phyloP scores from a whole-genome alignment of 2,113 vertebrate genomes.

The Nerophis lumbriciformis region DNA sequence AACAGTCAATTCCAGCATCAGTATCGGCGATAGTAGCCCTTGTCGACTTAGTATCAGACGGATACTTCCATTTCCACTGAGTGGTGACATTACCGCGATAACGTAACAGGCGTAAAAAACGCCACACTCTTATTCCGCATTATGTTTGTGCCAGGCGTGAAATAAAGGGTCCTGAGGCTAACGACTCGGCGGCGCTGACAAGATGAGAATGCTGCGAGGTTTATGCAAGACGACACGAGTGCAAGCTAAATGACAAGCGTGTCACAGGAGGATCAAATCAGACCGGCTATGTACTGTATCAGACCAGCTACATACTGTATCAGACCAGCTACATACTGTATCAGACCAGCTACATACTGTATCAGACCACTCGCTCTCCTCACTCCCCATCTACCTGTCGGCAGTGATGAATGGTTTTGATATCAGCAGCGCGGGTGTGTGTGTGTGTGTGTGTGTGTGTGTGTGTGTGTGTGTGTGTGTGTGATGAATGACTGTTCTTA shows the following conservation, averaged over 20 bases:
- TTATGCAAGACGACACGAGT: conserved; percentile 22
- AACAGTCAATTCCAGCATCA: too few relatives aligned
- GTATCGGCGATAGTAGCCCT: too few relatives aligned
- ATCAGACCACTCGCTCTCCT: conserved; percentile 26
- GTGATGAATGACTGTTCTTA: conserved; percentile 55
- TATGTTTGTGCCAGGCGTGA: neutral
- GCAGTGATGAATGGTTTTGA: conserved; percentile 63
- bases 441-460: too few relatives aligned
- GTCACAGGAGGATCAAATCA: conserved; percentile 8
- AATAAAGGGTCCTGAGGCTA: conserved; percentile 25
- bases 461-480: conserved; percentile 25
- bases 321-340: too few relatives aligned
- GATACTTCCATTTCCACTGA: too few relatives aligned
- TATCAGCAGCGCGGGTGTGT: conserved; percentile 29
- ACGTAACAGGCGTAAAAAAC: neutral
- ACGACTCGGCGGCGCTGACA: conserved; percentile 41
- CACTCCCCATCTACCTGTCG: conserved; percentile 32
- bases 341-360: conserved; percentile 19
- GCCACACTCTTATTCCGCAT: conserved; percentile 17
- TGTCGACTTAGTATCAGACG: too few relatives aligned
- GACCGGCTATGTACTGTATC: too few relatives aligned
- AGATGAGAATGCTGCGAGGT: conserved; percentile 29
- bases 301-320: too few relatives aligned
- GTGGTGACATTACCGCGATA: neutral
- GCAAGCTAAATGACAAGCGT: conserved; percentile 14